Base-by-base conservation (phyloP, 1,140 invertebrate species). In the Tachypleus tridentatus region DNA sequence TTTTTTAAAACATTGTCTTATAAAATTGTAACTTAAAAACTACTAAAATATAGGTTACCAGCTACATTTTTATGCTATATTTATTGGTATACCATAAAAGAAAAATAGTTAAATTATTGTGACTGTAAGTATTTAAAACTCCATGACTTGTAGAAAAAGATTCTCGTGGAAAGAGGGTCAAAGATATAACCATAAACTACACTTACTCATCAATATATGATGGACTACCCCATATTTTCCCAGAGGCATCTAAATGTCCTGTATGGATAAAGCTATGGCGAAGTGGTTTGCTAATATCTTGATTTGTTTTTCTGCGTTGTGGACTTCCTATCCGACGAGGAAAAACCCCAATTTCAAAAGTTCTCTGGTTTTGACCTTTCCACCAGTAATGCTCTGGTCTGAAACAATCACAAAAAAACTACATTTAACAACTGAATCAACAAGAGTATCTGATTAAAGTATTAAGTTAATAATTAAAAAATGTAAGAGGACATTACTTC, bases 341-440 rank as follows among this genome's bases (percentile, higher is more conserved):
- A 74, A 85, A 84, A 62, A 75, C 67, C 4, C 91, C 93, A 60
- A 97, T 85, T 70, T 93, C 84, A 72, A 87, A 88, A 0, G 90
- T 93, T 62, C 89, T 80, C 75, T 92, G 88, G 77, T 95, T 96
- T 77, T 98, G 95, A 9, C 80, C 92, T 77, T 91, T 93, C 89
- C 95, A 97, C 85, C 91, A 95, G 75, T 93, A 94, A 71, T 90
- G 81, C 70, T 98, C 93, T 1, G 91, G 72, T 48, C 80, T 81
- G 68, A n/a, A 67, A 64, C 56, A 60, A 49, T 62, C 9, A 58
- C 8, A 53, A 60, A 61, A 60, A 54, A 54, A 8, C 7, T n/a
- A 54, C n/a, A 7, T n/a, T n/a, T 54, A 54, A n/a, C 7, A 54
- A 54, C 53, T 54, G n/a, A 54, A 54, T 54, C n/a, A 54, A 54